These are phyloP conservation scores for Chymomyza procnemis DNA, from an alignment of 2,888 invertebrate species.

Conservation along the genomic window DNA sequence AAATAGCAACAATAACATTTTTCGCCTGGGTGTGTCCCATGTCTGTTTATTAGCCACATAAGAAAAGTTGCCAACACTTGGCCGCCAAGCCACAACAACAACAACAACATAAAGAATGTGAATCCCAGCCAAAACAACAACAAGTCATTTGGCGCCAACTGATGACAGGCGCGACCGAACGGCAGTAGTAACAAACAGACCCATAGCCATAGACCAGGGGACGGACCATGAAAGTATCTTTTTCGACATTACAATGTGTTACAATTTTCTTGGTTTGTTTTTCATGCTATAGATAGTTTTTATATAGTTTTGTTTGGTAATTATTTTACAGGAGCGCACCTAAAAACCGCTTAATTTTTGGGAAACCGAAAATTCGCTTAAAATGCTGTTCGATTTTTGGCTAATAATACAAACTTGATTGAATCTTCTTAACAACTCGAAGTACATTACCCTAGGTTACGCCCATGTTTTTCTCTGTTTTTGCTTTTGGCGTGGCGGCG, in stretches of 20 bases:
- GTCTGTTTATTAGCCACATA: slow-evolving; percentile 8
- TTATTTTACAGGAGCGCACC: background rate
- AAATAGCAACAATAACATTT: slow-evolving; percentile 8
- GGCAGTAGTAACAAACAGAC: background rate
- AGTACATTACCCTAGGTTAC: too few species aligned
- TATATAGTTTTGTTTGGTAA: background rate
- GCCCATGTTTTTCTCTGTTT: background rate
- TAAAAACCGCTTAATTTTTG: too few species aligned
- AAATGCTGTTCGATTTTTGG: too few species aligned
- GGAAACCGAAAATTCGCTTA: too few species aligned
- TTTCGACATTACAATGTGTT: background rate
- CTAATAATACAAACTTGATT: too few species aligned
- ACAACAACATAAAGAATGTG: too few species aligned
- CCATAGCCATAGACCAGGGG: too few species aligned
- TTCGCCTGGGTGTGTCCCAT: slow-evolving; percentile 25
- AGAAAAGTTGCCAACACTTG: slow-evolving; percentile 16
- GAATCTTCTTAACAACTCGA: too few species aligned
- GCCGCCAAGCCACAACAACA: slow-evolving; percentile 8
- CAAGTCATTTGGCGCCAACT: slow-evolving; percentile 26
- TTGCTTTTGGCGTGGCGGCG: background rate
- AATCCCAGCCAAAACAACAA: slow-evolving; percentile 4
- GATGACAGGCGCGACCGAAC: slow-evolving; percentile 17
- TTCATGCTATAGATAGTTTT: background rate
- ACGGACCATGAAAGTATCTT: background rate
- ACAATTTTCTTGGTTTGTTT: background rate